Percentiles rank a stretch among this genome's conserved stretches.
phyloP scores from a whole-genome alignment of 92 coral and sea anemone species.

The Meandrina meandrites region DNA sequence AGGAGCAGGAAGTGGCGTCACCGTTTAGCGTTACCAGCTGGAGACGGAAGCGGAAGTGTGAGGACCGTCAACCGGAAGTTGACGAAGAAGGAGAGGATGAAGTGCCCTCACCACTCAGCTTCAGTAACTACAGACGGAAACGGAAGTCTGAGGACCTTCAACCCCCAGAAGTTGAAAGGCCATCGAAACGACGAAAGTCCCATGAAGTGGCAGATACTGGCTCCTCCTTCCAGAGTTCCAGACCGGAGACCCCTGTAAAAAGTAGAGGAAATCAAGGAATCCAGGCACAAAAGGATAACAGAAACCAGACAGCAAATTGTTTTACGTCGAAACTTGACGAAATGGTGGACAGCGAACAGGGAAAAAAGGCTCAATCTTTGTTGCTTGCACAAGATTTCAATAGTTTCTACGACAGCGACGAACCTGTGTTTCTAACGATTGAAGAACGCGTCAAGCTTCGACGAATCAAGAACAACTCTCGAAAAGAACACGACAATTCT shows the following conservation, averaged over 20 bases:
- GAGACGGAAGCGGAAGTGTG: slow-evolving; percentile 38
- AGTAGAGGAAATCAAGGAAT: not conserved
- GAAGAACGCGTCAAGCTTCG: slow-evolving; percentile 79
- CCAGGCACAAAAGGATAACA: not conserved
- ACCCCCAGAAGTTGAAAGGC: slow-evolving; percentile 26
- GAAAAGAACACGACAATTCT: slow-evolving; percentile 8
- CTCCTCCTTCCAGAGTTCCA: not conserved
- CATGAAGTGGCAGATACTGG: not conserved
- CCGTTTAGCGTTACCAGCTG: slow-evolving; percentile 35
- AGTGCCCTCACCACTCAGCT: slow-evolving; percentile 42
- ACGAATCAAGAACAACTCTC: not conserved
- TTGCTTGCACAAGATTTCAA: not conserved
- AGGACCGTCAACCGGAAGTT: slow-evolving; percentile 32
- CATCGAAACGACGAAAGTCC: slow-evolving; percentile 32
- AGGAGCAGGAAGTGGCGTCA: slow-evolving; percentile 40
- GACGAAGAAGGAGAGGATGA: slow-evolving; percentile 44
- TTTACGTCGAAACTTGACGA: slow-evolving; percentile 13
- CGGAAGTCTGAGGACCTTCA: slow-evolving; percentile 41
- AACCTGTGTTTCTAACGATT: slow-evolving; percentile 29
- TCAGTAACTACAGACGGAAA: slow-evolving; percentile 26
- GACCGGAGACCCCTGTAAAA: not conserved
- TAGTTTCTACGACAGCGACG: slow-evolving; percentile 20
- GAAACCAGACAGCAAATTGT: not conserved
- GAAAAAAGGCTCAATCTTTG: not conserved
- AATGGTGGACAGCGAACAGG: not conserved